Percentiles rank a stretch among this genome's conserved stretches.
Conservation (phyloP, 2,797 vertebrate species). For the Botia kubotai region DNA sequence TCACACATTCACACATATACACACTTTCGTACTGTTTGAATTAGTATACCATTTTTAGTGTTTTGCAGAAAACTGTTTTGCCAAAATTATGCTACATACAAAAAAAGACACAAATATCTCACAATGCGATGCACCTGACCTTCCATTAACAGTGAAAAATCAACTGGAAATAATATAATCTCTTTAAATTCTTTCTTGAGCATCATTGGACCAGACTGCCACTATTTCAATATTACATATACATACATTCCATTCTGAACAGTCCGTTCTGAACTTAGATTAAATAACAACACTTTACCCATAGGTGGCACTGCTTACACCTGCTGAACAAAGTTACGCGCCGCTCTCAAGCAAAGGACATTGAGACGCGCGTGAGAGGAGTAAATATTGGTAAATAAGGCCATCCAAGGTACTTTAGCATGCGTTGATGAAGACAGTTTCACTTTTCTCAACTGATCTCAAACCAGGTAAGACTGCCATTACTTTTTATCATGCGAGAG, state of each 20-base stretch:
- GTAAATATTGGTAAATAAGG: constrained; percentile 14
- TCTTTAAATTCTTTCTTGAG: no score
- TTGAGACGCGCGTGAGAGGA: background rate
- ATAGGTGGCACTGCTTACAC: constrained; percentile 52
- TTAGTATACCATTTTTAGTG: background rate
- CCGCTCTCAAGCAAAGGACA: constrained; percentile 5
- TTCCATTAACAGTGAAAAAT: background rate
- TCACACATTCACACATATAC: background rate
- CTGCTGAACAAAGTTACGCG: background rate
- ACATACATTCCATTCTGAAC: background rate
- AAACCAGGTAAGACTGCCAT: constrained; percentile 54
- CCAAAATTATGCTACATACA: background rate
- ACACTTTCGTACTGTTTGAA: background rate
- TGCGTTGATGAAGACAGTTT: background rate
- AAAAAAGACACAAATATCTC: background rate
- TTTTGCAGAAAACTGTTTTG: constrained; percentile 2
- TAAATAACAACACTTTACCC: background rate
- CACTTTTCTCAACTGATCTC: constrained; percentile 30
- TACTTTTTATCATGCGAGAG: constrained; percentile 54
- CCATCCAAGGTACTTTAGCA: constrained; percentile 1
- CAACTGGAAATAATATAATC: no score
- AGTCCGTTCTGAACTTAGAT: background rate
- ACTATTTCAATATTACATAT: no score
- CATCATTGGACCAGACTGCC: no score
- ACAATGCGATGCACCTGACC: background rate